Base-by-base conservation (phyloP, 2,888 invertebrate genomes). In the Mesorhabditis belari region DNA sequence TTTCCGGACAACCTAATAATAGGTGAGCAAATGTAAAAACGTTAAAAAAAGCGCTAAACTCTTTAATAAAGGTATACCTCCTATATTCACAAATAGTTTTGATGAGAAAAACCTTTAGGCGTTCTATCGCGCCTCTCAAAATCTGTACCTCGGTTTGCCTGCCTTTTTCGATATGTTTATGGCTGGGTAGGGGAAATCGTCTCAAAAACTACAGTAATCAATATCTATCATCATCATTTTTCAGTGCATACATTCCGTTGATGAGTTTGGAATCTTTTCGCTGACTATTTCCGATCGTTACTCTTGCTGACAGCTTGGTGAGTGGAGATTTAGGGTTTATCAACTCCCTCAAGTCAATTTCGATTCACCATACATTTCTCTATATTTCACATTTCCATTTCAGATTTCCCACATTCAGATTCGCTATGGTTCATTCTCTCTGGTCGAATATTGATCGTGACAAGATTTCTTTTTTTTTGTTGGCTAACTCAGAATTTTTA, bases 121-220 rank as follows among this genome's bases (percentile, higher is more conserved):
- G 64, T 56, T 68, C 72, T 69, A 76, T 51, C 75, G 77, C 19
- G 70, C 72, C 44, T 76, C 75, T 28, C 75, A 73, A 54, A 68
- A 61, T 59, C 70, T 77, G 19, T 77, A 77, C 61, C 65, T 77
- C 27, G 69, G 71, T 5, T 64, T 77, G 2, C 65, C 77, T 9
- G 77, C 77, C 5, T 75, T 75, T 49, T 77, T 70, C 57, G 77
- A 77, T 57, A 59, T 74, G 24, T 69, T 73, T 62, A 75, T 77
- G 55, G 73, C 73, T 6, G 61, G 65, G 44, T 35, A 17, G 2
- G 44, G 12, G n/a, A n/a, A n/a, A n/a, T n/a, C n/a, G n/a, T n/a
- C n/a, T n/a, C n/a, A n/a, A n/a, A n/a, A n/a, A n/a, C n/a, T n/a
- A n/a, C n/a, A 2, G 44, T n/a, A 1, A 17, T 1, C 12, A 35